These are phyloP conservation scores for Palythoa heliodiscus DNA, from an alignment of 92 coral and sea anemone species.

Conservation along the genomic window DNA sequence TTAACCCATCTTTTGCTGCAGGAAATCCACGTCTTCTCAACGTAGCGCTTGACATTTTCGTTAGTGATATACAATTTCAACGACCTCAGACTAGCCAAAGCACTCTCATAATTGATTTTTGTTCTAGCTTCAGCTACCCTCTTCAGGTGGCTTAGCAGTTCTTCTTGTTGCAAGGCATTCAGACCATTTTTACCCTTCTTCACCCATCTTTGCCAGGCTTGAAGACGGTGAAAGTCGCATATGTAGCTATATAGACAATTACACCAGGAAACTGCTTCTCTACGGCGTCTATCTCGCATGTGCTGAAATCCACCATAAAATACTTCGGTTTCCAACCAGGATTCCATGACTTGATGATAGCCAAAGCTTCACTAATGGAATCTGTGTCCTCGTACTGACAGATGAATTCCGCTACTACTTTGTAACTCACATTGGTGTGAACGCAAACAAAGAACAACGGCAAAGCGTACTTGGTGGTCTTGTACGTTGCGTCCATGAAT, in stretches of 20 bases:
- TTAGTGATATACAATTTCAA: too few species aligned
- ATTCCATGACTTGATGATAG: slow-evolving; percentile 36
- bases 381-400: slow-evolving; percentile 37
- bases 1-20: slow-evolving; percentile 52
- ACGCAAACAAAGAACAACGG: slow-evolving; percentile 64
- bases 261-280: slow-evolving; percentile 43
- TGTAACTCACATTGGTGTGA: slow-evolving; percentile 61
- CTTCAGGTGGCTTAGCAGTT: slow-evolving; percentile 44
- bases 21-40: slow-evolving; percentile 41
- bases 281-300: slow-evolving; percentile 33
- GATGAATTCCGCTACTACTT: slow-evolving; percentile 63
- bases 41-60: slow-evolving; percentile 11
- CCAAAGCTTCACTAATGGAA: slow-evolving; percentile 29
- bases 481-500: slow-evolving; percentile 67
- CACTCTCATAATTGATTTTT: slow-evolving; percentile 36
- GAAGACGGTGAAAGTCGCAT: slow-evolving; percentile 58
- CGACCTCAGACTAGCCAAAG: too few species aligned
- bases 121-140: slow-evolving; percentile 44
- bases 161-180: slow-evolving; percentile 41
- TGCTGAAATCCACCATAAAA: slow-evolving; percentile 32
- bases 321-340: slow-evolving; percentile 37
- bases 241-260: slow-evolving; percentile 45
- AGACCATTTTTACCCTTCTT: slow-evolving; percentile 60
- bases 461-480: slow-evolving; percentile 61
- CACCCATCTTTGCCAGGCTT: slow-evolving; percentile 59